Percentiles rank a stretch among this genome's conserved stretches.
Evolutionary conservation across 2,113 vertebrate genomes (phyloP).

Genomic region (Lophochroa leadbeateri): DNA sequence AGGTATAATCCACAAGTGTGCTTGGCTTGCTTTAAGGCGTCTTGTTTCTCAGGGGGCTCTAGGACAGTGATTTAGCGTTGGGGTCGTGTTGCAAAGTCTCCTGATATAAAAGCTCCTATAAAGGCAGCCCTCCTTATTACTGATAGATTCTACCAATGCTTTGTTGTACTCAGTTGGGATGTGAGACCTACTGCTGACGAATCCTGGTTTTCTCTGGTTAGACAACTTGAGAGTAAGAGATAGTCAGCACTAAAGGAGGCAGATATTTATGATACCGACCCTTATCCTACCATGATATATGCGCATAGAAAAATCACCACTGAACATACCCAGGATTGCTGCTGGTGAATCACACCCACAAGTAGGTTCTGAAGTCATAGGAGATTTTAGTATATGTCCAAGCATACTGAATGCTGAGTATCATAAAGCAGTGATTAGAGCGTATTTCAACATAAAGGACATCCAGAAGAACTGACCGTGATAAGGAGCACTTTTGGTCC

Average conservation of each 20-base stretch:
- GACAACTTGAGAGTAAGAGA: not conserved
- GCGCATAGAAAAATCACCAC: not conserved
- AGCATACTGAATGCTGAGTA: not conserved
- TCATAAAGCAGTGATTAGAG: rapidly evolving
- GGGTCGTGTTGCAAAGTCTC: not conserved
- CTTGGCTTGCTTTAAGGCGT: not conserved
- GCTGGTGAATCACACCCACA: not conserved
- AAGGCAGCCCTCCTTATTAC: not conserved
- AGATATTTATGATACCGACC: not conserved
- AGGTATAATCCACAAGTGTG: not conserved
- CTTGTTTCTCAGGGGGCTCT: not conserved
- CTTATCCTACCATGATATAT: not conserved
- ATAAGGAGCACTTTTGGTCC: not conserved
- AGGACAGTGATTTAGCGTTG: not conserved
- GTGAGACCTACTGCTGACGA: not conserved
- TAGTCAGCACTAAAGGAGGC: not conserved
- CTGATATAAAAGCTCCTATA: not conserved
- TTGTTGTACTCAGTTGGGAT: not conserved
- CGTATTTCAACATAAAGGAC: not conserved
- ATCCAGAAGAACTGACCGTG: not conserved
- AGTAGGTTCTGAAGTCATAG: not conserved
- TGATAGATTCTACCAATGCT: not conserved
- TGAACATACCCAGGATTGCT: not conserved
- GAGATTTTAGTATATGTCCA: not conserved
- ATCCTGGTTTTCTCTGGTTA: not conserved